Base-by-base conservation (phyloP, 1,140 invertebrate genomes). In the Bombus cullumanus region DNA sequence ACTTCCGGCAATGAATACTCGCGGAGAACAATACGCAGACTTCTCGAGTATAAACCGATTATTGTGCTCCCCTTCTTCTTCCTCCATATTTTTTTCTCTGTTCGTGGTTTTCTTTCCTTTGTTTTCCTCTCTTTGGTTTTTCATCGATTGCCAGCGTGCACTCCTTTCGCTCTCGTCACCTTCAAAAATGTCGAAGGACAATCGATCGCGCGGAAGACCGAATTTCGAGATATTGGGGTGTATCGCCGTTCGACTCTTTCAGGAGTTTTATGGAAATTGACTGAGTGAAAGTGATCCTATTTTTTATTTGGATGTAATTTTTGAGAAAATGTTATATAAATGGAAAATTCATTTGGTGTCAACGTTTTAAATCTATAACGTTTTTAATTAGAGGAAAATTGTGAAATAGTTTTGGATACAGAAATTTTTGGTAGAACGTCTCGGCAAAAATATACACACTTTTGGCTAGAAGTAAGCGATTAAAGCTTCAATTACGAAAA, bases 11-110 rank as follows among this genome's bases (percentile, higher is more conserved):
- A 79, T 76, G 86, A 89, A 89, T 89, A 80, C 88, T 89, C 80
- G 37, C 71, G 31, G 57, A 53, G 66, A 75, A 89, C 85, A 77
- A 88, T 89, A 73, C 59, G 57, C 71, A 62, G 75, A 47, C 76
- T 89, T 62, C 85, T 89, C 88, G 88, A 89, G 88, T 88, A 89
- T 69, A 75, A 89, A 88, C 80, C 88, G 53, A 82, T 86, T 88
- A 89, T 85, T 86, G 72, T 69, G 66, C 81, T 53, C 78, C 82
- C 78, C 83, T 68, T 79, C 76, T 81, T 64, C 53, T 82, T 83
- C 68, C 43, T 25, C 4, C 6, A 5, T 81, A 43, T 37, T 25
- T 34, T 68, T n/a, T 15, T 41, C 37, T 53, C 31, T 37, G 6
- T 9, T 53, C 18, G 47, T 53, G 18, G 47, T 53, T 53, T 53